Evolutionary conservation across 1,140 invertebrate genomes (phyloP).

Genomic region (Drosophila suzukii): DNA sequence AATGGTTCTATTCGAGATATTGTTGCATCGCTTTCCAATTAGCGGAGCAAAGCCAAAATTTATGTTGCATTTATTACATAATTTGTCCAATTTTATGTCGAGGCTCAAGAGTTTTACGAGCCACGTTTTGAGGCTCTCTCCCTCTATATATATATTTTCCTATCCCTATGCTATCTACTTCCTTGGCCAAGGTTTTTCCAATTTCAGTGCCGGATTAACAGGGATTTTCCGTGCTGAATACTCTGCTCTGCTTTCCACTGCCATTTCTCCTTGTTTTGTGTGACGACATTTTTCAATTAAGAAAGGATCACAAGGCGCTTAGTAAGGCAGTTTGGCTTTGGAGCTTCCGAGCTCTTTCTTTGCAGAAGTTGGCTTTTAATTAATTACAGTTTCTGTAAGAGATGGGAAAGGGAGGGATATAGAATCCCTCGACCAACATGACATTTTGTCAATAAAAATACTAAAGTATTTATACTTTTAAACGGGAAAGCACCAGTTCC

Average conservation of each 20-base stretch:
- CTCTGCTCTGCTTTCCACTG: slow-evolving; percentile 32
- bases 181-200: slow-evolving; percentile 74
- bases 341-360: slow-evolving; percentile 4
- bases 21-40: slow-evolving; percentile 78
- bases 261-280: slow-evolving; percentile 49
- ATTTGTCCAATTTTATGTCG: slow-evolving; percentile 75
- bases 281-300: slow-evolving; percentile 84
- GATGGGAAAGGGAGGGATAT: not conserved
- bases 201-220: slow-evolving; percentile 82
- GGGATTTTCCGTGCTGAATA: slow-evolving; percentile 68
- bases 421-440: not conserved
- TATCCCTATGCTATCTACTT: slow-evolving; percentile 30
- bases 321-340: slow-evolving; percentile 76
- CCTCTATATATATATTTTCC: slow-evolving; percentile 2
- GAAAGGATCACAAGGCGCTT: slow-evolving; percentile 82
- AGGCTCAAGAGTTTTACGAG: slow-evolving; percentile 74
- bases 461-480: too few species aligned
- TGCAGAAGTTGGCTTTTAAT: slow-evolving; percentile 62
- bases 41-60: slow-evolving; percentile 76
- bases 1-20: slow-evolving; percentile 67
- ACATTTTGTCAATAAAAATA: too few species aligned
- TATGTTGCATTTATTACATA: slow-evolving; percentile 83
- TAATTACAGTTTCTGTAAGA: slow-evolving; percentile 56
- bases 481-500: too few species aligned
- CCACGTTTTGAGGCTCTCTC: slow-evolving; percentile 19